These are phyloP conservation scores for Seriola dumerili DNA, from an alignment of 2,113 vertebrate species.

Conservation along the genomic window DNA sequence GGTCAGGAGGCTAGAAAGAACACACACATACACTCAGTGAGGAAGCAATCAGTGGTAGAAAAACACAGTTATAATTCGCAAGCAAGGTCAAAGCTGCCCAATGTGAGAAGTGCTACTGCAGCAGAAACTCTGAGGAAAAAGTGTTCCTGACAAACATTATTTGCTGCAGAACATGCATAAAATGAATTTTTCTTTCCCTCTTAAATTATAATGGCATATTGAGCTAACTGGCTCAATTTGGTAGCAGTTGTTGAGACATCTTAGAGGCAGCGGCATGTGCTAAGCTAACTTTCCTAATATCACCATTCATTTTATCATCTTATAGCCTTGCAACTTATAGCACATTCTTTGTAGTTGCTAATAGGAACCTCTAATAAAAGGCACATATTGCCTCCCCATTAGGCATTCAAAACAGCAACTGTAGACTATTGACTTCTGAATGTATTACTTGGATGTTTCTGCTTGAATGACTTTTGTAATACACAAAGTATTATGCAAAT, in stretches of 20 bases:
- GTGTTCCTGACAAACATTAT: background rate
- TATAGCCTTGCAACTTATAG: background rate
- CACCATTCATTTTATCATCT: background rate
- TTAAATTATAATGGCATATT: background rate
- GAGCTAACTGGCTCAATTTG: too few species aligned
- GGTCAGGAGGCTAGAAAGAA: constrained; percentile 36
- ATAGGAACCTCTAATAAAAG: constrained; percentile 3
- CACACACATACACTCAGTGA: background rate
- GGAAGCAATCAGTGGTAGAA: constrained; percentile 33
- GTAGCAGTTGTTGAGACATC: too few species aligned
- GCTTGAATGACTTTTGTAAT: constrained; percentile 39
- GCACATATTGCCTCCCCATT: background rate
- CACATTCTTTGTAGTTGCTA: background rate
- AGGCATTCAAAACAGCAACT: constrained; percentile 18
- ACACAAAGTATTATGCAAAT: constrained; percentile 53
- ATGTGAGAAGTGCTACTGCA: constrained; percentile 14
- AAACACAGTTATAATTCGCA: constrained; percentile 36
- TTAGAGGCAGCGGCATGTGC: background rate
- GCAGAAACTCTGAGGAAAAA: constrained; percentile 28
- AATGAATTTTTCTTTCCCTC: background rate
- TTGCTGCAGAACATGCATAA: background rate
- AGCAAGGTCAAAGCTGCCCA: constrained; percentile 44
- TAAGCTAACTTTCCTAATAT: background rate
- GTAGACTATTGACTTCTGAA: constrained; percentile 18
- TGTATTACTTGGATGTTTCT: constrained; percentile 45